Evolutionary conservation across 2,797 vertebrate species (phyloP).

Genomic region (Lycodopsis pacificus): DNA sequence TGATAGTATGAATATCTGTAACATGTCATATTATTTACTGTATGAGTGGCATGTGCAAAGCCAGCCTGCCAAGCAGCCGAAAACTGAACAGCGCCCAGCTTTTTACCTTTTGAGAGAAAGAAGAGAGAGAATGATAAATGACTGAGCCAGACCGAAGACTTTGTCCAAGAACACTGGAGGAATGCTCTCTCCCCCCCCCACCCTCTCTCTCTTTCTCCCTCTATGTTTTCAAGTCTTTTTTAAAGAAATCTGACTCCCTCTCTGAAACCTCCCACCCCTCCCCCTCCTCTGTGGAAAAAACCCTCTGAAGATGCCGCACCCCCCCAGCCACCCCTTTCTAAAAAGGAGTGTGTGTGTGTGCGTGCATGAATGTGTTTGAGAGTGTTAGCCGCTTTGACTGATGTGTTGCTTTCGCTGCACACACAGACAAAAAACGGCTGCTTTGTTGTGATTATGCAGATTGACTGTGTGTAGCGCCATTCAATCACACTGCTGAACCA

Average conservation of each 20-base stretch:
- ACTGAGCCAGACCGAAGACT: constrained; percentile 35
- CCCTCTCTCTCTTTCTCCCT: constrained; percentile 10
- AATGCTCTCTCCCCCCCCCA: constrained; percentile 12
- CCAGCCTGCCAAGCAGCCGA: constrained; percentile 30
- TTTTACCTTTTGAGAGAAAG: constrained; percentile 44
- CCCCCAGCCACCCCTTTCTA: constrained; percentile 51
- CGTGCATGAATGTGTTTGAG: constrained; percentile 14
- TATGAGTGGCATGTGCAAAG: not conserved
- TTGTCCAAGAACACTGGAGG: constrained; percentile 41
- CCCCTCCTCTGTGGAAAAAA: constrained; percentile 51
- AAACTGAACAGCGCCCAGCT: constrained; percentile 31
- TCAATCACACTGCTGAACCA: constrained; percentile 55
- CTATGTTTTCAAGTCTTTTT: constrained; percentile 66
- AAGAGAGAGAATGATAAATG: constrained; percentile 57
- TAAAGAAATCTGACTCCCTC: constrained; percentile 71
- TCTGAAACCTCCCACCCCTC: constrained; percentile 46
- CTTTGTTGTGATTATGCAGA: constrained; percentile 85
- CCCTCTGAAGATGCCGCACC: constrained; percentile 76
- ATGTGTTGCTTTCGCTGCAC: constrained; percentile 78
- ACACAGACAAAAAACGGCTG: constrained; percentile 50
- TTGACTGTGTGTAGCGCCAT: constrained; percentile 59
- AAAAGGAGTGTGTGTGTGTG: constrained; percentile 30
- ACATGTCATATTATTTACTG: constrained; percentile 1
- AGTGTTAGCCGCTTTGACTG: constrained; percentile 78
- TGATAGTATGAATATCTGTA: not conserved